Evolutionary conservation across 2,888 invertebrate species (phyloP).

Genomic region (Tetramorium bicarinatum): DNA sequence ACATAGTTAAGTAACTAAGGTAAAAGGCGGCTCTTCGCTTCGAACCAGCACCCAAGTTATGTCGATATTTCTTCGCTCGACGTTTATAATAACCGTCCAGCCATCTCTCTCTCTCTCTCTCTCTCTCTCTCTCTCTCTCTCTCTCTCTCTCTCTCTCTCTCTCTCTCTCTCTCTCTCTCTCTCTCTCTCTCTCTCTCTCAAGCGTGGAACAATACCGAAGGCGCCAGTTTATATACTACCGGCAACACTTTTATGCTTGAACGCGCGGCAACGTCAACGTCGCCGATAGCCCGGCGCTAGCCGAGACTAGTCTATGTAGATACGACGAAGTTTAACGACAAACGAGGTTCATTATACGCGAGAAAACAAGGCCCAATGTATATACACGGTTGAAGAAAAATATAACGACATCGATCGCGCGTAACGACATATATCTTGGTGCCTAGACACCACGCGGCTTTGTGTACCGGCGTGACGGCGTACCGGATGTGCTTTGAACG

Average conservation of each 20-base stretch:
- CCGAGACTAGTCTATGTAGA: conserved; percentile 49
- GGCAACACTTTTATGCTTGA: conserved; percentile 65
- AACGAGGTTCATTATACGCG: conserved; percentile 67
- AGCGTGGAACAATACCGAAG: conserved; percentile 63
- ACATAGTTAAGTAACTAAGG: conserved; percentile 48
- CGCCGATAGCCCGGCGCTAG: conserved; percentile 32
- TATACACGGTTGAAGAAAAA: conserved; percentile 42
- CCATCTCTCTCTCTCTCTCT: neutral
- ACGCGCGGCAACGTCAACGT: conserved; percentile 27
- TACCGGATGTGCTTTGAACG: conserved; percentile 18
- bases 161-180: conserved; percentile 1
- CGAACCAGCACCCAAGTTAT: conserved; percentile 51
- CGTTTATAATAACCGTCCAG: conserved; percentile 67
- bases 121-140: no score
- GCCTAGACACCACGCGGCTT: conserved; percentile 22
- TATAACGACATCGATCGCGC: conserved; percentile 46
- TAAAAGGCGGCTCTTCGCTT: conserved; percentile 41
- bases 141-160: no score
- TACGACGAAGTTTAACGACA: conserved; percentile 60
- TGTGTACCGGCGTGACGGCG: no score
- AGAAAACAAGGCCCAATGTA: conserved; percentile 51
- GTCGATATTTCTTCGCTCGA: conserved; percentile 67
- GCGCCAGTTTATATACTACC: conserved; percentile 60
- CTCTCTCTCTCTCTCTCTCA: neutral
- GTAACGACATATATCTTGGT: conserved; percentile 40